Base-by-base conservation (phyloP, 2,888 invertebrate species). In the Brassicogethes aeneus region DNA sequence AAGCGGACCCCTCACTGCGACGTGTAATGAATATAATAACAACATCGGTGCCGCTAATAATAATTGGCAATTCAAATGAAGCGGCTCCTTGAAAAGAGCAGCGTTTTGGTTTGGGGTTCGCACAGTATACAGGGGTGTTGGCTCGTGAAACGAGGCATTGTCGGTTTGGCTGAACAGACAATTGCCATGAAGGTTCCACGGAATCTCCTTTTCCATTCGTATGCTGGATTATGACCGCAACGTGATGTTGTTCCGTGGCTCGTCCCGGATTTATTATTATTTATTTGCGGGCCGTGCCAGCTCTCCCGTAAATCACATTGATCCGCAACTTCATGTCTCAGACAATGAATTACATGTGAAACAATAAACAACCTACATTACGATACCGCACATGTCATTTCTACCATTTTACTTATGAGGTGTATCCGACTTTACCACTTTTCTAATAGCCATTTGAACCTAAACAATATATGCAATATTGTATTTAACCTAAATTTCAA, bases 11-110 rank as follows among this genome's bases (percentile, higher is more conserved):
- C 50, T 49, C 39, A 40, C 40, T 36, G 46, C 42, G 40, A 47
- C 48, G 54, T 57, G 57, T 59, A 59, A 59, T 59, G 59, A 57
- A 57, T 59, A 57, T 58, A 58, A 57, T 58, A 59, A 59, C 56
- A 59, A 56, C 56, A 59, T 53, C 50, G 55, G 47, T 52, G 53
- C 52, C 45, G 47, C 54, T 52, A 52, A 57, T 50, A 48, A 51
- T 59, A 59, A 59, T 59, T 59, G 57, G 53, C 57, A 53, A 58
- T 58, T 59, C 56, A 54, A 54, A 54, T 55, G 50, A 51, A 48
- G 46, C 46, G 45, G 46, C 46, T 45, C 40, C 52, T 47, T 51
- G 50, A 59, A 57, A 58, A 57, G 57, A 54, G 57, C 59, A 57
- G 51, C n/a, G n/a, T 43, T 44, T 48, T 46, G 52, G 53, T 52